Evolutionary conservation across 2,797 vertebrate species (phyloP), one percentile per base, ranked within the genome.

Genomic region (Buceros bicornis): DNA sequence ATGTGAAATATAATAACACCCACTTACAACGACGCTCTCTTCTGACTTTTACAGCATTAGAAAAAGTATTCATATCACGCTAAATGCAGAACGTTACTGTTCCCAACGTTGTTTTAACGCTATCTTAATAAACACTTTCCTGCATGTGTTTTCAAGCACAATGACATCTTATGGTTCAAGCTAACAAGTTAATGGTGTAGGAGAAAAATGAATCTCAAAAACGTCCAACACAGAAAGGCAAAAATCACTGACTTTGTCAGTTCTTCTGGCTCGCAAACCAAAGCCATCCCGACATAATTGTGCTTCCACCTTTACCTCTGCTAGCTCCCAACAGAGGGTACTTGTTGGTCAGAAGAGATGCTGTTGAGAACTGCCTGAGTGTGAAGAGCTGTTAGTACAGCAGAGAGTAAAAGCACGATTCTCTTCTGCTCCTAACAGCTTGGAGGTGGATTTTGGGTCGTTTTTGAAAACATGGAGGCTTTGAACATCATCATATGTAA

Each of bases 321-420:
- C 48, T 66, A 43, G 21, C 28, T 66, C 79, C 56, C 47, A 88
- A 4, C 37, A 54, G 65, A 12, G 54, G 10, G 65, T 43, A 18
- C 14, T 57, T 70, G 40, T 7, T 82, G 3, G 7, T 54, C 58
- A 45, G 19, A 71, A 54, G 48, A 58, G 28, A n/a, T 21, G 37
- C n/a, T 70, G 40, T 21, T 58, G 51, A 65, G 58, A 79, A 18
- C 17, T 58, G 35, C 47, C 65, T 11, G 40, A 50, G 51, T 82
- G 67, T 58, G 70, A 78, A 83, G 61, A 87, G 77, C 43, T 74
- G 45, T 86, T 67, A 88, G 40, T 65, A 78, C 21, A 93, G 61
- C 70, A 56, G 56, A 86, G 51, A n/a, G 42, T 53, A 78, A 54
- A 66, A 0, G 0, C 20, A 42, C 0, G 3, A 19, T 50, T 82